Evolutionary conservation across 2,797 vertebrate species (phyloP).

Genomic region (Oophaga sylvatica): DNA sequence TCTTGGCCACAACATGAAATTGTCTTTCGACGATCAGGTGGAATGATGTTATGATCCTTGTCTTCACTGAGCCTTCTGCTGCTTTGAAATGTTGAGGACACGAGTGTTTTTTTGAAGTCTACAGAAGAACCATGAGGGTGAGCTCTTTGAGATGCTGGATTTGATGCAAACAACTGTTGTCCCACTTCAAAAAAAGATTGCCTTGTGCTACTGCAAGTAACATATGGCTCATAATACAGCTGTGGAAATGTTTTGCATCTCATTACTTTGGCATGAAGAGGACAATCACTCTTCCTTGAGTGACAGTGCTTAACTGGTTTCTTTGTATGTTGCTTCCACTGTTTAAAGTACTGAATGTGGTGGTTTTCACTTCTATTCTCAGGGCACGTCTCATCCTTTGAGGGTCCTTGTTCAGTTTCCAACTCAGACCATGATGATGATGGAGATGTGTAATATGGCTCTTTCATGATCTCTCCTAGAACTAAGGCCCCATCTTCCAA

Average conservation of each 20-base stretch:
- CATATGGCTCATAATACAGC: conserved; percentile 53
- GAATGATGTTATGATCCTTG: conserved; percentile 62
- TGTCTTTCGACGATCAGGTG: conserved; percentile 59
- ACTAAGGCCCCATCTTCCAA: conserved; percentile 68
- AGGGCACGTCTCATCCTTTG: conserved; percentile 56
- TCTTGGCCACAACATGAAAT: conserved; percentile 66
- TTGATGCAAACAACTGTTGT: conserved; percentile 68
- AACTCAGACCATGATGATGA: conserved; percentile 23
- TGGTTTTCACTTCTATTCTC: conserved; percentile 62
- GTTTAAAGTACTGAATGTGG: conserved; percentile 60
- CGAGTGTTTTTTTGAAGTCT: conserved; percentile 66
- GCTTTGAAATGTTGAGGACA: conserved; percentile 62
- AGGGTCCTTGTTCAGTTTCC: conserved; percentile 64
- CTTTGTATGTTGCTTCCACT: conserved; percentile 60
- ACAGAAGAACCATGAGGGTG: conserved; percentile 56
- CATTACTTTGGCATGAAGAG: conserved; percentile 67
- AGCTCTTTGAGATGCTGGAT: conserved; percentile 58
- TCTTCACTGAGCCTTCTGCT: conserved; percentile 61
- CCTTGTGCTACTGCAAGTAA: conserved; percentile 62
- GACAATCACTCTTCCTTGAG: conserved; percentile 71
- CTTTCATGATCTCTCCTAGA: conserved; percentile 59
- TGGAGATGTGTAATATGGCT: conserved; percentile 54
- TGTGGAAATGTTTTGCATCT: conserved; percentile 80
- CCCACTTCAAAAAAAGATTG: conserved; percentile 72
- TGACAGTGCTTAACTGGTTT: conserved; percentile 66